Conservation (phyloP, 2,888 invertebrate species). For the Leucophenga montana region DNA sequence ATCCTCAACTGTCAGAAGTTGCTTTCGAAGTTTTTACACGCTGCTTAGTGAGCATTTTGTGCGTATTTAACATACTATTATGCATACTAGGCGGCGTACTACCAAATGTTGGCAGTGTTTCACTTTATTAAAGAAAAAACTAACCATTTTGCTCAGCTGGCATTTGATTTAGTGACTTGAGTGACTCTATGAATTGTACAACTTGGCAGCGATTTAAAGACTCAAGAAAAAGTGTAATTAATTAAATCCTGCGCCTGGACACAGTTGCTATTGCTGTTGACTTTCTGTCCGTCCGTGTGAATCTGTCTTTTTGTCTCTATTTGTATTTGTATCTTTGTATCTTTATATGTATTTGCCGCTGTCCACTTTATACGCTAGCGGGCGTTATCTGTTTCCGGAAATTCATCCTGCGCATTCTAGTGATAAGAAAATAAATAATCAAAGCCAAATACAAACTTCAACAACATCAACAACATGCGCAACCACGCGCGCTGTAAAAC, state of each 20-base stretch:
- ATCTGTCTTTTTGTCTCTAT: neutral
- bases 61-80: slow-evolving; percentile 3
- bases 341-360: no score
- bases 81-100: slow-evolving; percentile 7
- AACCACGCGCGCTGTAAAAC: slow-evolving; percentile 3
- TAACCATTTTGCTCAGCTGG: neutral
- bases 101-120: neutral
- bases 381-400: slow-evolving; percentile 32
- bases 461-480: slow-evolving; percentile 32
- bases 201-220: slow-evolving; percentile 37
- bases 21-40: neutral
- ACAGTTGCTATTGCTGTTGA: no score
- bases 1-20: slow-evolving; percentile 16
- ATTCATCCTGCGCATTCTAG: slow-evolving; percentile 32
- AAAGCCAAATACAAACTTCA: slow-evolving; percentile 55
- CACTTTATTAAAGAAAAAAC: slow-evolving; percentile 21
- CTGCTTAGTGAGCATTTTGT: neutral
- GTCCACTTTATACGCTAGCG: neutral
- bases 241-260: slow-evolving; percentile 37
- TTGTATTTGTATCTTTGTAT: no score
- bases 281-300: neutral
- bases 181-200: neutral
- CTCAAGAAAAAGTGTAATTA: slow-evolving; percentile 45
- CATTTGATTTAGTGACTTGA: neutral
- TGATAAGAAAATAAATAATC: slow-evolving; percentile 61